These are phyloP conservation scores for Gonatopus flavifemur DNA, from an alignment of 1,140 invertebrate species.

Conservation along the genomic window DNA sequence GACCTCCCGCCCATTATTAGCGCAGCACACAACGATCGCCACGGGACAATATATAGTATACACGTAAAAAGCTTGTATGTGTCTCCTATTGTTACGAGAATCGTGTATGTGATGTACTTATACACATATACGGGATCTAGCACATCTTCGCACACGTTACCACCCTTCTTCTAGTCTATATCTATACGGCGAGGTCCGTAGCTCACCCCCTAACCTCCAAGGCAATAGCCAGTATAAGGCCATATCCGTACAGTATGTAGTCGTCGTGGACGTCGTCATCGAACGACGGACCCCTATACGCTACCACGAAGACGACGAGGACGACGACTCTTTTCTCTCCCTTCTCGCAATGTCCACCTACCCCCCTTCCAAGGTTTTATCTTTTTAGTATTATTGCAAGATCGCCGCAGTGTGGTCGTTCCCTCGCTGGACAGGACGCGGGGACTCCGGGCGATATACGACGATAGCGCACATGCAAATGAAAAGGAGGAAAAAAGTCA, in stretches of 20 bases:
- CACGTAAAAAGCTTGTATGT: too few species aligned
- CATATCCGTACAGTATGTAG: too few species aligned
- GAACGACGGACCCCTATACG: slow-evolving; percentile 45
- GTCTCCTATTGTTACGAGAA: background rate
- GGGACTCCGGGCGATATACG: slow-evolving; percentile 1
- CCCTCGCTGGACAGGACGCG: slow-evolving; percentile 17
- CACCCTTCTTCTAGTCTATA: background rate
- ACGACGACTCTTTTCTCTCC: too few species aligned
- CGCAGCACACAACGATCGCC: slow-evolving; percentile 50
- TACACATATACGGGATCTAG: too few species aligned
- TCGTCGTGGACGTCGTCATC: slow-evolving; percentile 33
- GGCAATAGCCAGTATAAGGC: slow-evolving; percentile 44
- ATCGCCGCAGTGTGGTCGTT: slow-evolving; percentile 39
- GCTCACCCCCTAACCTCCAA: slow-evolving; percentile 43
- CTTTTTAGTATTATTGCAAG: slow-evolving; percentile 59
- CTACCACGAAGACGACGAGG: too few species aligned
- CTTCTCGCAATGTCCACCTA: too few species aligned
- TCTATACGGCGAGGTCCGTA: slow-evolving; percentile 35
- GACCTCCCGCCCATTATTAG: slow-evolving; percentile 58
- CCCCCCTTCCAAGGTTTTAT: slow-evolving; percentile 47
- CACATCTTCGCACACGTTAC: background rate
- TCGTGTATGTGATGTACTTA: background rate
- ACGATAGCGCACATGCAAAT: background rate
- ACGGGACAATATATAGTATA: too few species aligned
- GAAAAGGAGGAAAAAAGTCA: background rate